Percentiles rank a stretch among this genome's conserved stretches.
phyloP scores from a whole-genome alignment of 2,797 vertebrate species.

The Lepus oiostolus region DNA sequence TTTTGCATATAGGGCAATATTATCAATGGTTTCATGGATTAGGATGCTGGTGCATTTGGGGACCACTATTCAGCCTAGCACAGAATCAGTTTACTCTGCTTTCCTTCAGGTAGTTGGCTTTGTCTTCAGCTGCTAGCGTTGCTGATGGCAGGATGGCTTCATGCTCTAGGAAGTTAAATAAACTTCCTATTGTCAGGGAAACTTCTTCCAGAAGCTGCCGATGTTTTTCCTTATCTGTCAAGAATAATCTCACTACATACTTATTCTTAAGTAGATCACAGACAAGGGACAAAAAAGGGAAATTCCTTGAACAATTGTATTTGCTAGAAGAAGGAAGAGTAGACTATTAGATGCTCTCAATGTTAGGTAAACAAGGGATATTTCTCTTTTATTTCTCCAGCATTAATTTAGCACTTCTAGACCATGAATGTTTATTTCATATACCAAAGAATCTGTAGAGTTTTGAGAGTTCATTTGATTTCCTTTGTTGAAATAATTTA shows the following conservation, averaged over 20 bases:
- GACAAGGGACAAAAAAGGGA: neutral
- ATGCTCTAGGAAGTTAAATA: neutral
- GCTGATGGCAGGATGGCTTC: rapidly evolving
- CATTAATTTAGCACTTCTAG: neutral
- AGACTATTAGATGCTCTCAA: neutral
- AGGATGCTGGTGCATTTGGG: neutral
- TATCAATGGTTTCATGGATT: neutral
- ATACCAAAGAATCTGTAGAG: neutral
- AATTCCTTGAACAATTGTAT: neutral
- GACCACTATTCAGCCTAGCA: neutral
- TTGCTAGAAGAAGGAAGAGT: constrained; percentile 39
- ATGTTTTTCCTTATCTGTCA: neutral
- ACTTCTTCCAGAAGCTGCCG: neutral
- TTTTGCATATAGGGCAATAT: neutral
- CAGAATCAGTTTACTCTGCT: neutral
- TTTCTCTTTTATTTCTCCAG: neutral
- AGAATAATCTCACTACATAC: neutral
- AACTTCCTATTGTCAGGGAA: neutral
- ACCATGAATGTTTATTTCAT: neutral
- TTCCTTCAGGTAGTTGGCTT: neutral
- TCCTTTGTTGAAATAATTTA: neutral
- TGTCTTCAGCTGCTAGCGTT: neutral
- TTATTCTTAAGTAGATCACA: constrained; percentile 42
- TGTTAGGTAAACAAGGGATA: neutral
- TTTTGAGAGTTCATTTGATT: neutral